Conservation (phyloP, 1,140 invertebrate genomes). For the Drosophila triauraria region DNA sequence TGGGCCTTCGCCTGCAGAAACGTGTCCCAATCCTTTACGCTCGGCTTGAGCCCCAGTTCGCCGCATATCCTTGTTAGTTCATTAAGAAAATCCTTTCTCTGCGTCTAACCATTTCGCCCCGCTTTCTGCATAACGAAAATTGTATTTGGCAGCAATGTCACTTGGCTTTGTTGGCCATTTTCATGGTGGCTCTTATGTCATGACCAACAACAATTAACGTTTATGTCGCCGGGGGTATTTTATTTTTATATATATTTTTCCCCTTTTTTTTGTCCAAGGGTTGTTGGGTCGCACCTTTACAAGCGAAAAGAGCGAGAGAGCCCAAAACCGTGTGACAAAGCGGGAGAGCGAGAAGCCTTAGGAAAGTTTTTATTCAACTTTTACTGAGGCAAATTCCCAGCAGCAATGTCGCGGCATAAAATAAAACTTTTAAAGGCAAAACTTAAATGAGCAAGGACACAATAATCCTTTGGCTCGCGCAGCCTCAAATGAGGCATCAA, state of each 20-base stretch:
- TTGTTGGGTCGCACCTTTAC: slow-evolving; percentile 34
- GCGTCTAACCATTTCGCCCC: not conserved
- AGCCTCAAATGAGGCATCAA: slow-evolving; percentile 66
- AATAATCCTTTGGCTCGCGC: slow-evolving; percentile 55
- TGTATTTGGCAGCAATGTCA: slow-evolving; percentile 58
- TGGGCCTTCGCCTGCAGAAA: slow-evolving; percentile 53
- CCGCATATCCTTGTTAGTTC: slow-evolving; percentile 59
- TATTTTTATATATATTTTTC: slow-evolving; percentile 12
- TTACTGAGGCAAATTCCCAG: slow-evolving; percentile 39
- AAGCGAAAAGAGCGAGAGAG: not conserved
- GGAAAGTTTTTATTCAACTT: slow-evolving; percentile 50
- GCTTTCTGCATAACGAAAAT: slow-evolving; percentile 61
- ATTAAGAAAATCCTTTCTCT: slow-evolving; percentile 44
- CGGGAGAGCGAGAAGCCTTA: slow-evolving; percentile 23
- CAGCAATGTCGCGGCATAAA: slow-evolving; percentile 40
- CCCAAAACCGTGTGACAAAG: not conserved
- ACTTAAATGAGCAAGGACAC: slow-evolving; percentile 68
- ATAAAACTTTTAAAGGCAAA: slow-evolving; percentile 45
- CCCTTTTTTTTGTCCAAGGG: slow-evolving; percentile 35
- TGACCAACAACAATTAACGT: slow-evolving; percentile 73
- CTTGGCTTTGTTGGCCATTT: slow-evolving; percentile 52
- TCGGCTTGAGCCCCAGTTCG: slow-evolving; percentile 41
- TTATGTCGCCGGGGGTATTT: slow-evolving; percentile 31
- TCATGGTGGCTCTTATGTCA: slow-evolving; percentile 64
- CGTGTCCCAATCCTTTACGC: slow-evolving; percentile 56